These are phyloP conservation scores for Dryobota labecula DNA, from an alignment of 2,888 invertebrate species.

Conservation along the genomic window DNA sequence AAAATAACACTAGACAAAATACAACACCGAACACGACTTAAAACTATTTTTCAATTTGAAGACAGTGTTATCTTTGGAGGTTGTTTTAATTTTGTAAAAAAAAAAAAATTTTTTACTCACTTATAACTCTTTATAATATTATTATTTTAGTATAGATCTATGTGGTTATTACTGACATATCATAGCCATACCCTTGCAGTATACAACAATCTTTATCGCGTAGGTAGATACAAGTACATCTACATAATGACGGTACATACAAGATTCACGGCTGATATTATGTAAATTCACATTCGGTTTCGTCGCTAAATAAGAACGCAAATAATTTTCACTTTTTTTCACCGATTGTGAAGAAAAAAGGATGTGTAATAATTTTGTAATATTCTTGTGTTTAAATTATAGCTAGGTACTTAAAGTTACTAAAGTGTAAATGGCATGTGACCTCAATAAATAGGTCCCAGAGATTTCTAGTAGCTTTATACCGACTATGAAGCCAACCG, in stretches of 20 bases:
- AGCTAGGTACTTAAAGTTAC: not conserved
- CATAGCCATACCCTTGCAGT: conserved; percentile 2
- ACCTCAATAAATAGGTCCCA: not conserved
- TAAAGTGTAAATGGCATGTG: not conserved
- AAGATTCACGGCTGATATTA: conserved; percentile 32
- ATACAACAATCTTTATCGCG: conserved; percentile 7
- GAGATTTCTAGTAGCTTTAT: not conserved
- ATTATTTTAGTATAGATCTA: too few relatives aligned
- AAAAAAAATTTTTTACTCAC: too few relatives aligned
- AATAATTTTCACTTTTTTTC: conserved; percentile 53
- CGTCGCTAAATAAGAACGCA: conserved; percentile 39
- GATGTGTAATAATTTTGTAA: conserved; percentile 27
- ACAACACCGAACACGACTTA: too few relatives aligned
- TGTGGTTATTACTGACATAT: too few relatives aligned
- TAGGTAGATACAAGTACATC: conserved; percentile 26
- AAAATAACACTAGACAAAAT: too few relatives aligned
- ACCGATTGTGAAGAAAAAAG: conserved; percentile 11
- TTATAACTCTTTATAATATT: too few relatives aligned
- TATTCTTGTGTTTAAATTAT: not conserved
- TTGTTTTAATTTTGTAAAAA: too few relatives aligned
- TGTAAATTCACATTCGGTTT: conserved; percentile 26
- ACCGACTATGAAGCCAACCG: too few relatives aligned
- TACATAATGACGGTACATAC: not conserved
- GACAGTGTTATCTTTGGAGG: not conserved
- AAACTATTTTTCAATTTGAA: too few relatives aligned